These are phyloP conservation scores for Chirona hameri DNA, from an alignment of 2,888 invertebrate species.

Conservation along the genomic window DNA sequence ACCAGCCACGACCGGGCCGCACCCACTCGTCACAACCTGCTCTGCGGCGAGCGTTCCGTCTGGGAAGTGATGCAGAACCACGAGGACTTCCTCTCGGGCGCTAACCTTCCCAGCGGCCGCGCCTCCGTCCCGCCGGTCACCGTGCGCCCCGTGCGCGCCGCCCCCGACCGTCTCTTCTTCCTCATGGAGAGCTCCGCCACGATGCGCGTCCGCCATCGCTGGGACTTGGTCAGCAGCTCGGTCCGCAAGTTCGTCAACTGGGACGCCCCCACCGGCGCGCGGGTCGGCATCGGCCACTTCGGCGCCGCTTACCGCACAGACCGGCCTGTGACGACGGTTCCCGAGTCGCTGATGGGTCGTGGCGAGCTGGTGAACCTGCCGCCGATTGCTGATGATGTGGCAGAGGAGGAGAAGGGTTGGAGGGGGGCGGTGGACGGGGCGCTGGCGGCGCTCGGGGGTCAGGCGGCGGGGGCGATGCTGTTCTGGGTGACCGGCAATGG, in stretches of 20 bases:
- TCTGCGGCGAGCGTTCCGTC: slow-evolving; percentile 45
- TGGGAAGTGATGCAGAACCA: slow-evolving; percentile 45
- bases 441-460: neutral
- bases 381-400: neutral
- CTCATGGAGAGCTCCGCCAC: slow-evolving; percentile 28
- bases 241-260: slow-evolving; percentile 58
- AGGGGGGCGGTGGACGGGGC: slow-evolving; percentile 1
- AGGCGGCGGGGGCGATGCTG: neutral
- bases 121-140: neutral
- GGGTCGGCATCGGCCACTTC: slow-evolving; percentile 44
- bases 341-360: slow-evolving; percentile 31
- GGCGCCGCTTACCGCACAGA: slow-evolving; percentile 36
- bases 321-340: slow-evolving; percentile 36
- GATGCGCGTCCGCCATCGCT: slow-evolving; percentile 51
- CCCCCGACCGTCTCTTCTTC: slow-evolving; percentile 22
- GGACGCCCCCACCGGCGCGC: slow-evolving; percentile 50
- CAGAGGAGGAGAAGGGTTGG: slow-evolving; percentile 4
- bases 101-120: neutral
- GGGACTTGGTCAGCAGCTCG: slow-evolving; percentile 57
- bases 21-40: slow-evolving; percentile 46
- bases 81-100: slow-evolving; percentile 43
- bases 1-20: slow-evolving; percentile 48
- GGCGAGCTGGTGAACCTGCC: slow-evolving; percentile 25
- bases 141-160: neutral
- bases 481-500: slow-evolving; percentile 5